A percentile compares a stretch with the other conserved stretches of the same genome.
Conservation (phyloP, 2,797 vertebrate species). For the Silurus lanzhouensis region DNA sequence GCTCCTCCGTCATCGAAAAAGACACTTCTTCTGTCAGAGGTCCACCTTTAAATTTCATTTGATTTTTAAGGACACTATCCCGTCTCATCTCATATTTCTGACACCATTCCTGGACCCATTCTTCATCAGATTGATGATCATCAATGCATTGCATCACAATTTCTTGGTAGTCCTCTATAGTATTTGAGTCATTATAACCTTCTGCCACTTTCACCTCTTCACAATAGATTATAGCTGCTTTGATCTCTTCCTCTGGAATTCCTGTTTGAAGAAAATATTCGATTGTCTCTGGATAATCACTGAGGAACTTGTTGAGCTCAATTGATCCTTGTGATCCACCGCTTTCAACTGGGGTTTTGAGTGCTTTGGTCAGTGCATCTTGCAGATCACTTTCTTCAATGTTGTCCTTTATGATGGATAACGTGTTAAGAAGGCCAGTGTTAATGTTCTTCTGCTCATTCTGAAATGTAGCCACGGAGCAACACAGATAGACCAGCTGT, state of each 20-base stretch:
- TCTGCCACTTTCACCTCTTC: constrained; percentile 28
- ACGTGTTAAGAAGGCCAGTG: constrained; percentile 69
- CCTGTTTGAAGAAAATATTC: constrained; percentile 31
- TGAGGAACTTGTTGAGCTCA: constrained; percentile 35
- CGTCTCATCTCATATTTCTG: constrained; percentile 29
- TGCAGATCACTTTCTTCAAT: constrained; percentile 59
- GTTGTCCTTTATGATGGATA: constrained; percentile 71
- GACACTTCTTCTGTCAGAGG: constrained; percentile 29
- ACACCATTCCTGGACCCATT: constrained; percentile 36
- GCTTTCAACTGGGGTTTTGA: constrained; percentile 38
- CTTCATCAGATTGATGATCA: constrained; percentile 35
- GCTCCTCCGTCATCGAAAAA: constrained; percentile 49
- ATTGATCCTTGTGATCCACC: constrained; percentile 18
- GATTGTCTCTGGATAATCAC: constrained; percentile 36
- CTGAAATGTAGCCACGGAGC: constrained; percentile 55
- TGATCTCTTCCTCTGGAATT: constrained; percentile 16
- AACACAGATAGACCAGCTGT: constrained; percentile 77
- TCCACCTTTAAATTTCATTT: constrained; percentile 51
- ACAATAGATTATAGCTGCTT: constrained; percentile 43
- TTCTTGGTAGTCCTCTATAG: constrained; percentile 16
- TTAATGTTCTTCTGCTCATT: constrained; percentile 42
- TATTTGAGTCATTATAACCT: neutral
- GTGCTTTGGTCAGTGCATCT: constrained; percentile 16
- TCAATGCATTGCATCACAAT: constrained; percentile 43
- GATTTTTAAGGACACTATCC: constrained; percentile 30